phyloP scores from a whole-genome alignment of 1,140 invertebrate genomes.

The Drosophila insularis region DNA sequence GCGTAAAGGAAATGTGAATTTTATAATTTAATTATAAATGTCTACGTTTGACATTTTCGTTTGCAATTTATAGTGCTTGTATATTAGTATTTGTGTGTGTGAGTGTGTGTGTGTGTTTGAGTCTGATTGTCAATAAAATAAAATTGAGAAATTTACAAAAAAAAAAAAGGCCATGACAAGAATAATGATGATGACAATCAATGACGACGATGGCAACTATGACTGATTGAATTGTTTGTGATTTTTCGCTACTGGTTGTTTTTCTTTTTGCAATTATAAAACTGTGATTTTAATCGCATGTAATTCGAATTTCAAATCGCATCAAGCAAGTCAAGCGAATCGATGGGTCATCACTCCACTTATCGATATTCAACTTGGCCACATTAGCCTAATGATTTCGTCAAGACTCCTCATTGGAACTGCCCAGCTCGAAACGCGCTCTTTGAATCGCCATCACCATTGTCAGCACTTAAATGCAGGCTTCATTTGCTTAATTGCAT shows the following conservation, averaged over 20 bases:
- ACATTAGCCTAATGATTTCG: constrained; percentile 77
- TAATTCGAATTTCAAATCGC: constrained; percentile 60
- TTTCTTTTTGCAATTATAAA: constrained; percentile 64
- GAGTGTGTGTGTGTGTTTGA: neutral
- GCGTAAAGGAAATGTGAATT: constrained; percentile 58
- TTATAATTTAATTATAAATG: constrained; percentile 63
- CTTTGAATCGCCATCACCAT: constrained; percentile 48
- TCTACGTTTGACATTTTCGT: constrained; percentile 35
- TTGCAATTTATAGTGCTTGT: neutral
- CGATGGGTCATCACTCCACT: constrained; percentile 57
- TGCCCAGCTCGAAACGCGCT: constrained; percentile 8
- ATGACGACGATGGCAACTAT: constrained; percentile 43
- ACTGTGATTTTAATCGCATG: constrained; percentile 64
- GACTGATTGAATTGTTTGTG: constrained; percentile 61
- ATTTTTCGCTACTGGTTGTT: constrained; percentile 30
- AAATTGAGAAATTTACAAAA: constrained; percentile 28
- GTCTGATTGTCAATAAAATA: constrained; percentile 41
- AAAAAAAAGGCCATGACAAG: constrained; percentile 45
- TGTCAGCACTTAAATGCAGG: constrained; percentile 78
- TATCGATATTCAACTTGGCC: constrained; percentile 66
- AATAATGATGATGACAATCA: constrained; percentile 7
- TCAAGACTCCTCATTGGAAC: constrained; percentile 40
- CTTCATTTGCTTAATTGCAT: constrained; percentile 79
- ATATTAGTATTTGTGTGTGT: neutral
- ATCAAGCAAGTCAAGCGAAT: constrained; percentile 51